Evolutionary conservation across 2,888 invertebrate species (phyloP), one percentile per base, ranked within the genome.

Genomic region (Melanostoma mellinum): DNA sequence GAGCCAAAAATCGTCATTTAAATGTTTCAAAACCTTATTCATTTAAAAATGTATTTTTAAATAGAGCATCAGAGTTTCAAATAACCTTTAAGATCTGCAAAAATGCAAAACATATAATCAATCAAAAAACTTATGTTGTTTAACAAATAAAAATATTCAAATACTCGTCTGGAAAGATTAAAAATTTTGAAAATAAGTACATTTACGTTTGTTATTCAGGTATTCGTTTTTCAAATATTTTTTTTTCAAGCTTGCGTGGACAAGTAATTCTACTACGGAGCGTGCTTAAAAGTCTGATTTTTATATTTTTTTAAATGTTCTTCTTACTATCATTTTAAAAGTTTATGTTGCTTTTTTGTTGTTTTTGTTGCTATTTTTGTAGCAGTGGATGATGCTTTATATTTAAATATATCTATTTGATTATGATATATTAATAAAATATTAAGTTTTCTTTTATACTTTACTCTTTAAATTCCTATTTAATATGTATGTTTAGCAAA

Each of bases 401-500:
- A 33, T 20, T 35, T 72, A 40, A 46, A 52, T 63, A 52, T 40
- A 30, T 72, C 61, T 58, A 36, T 58, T 74, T 74, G 52, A 69
- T 53, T 58, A 69, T 78, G 77, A 82, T 82, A 73, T 73, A 10
- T 10, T 68, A 72, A 72, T 72, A 72, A 78, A 52, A 55, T 60
- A 58, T 48, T 48, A 3, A 32, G 6, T 44, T 44, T 6, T 46
- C 48, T 60, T 56, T 36, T 1, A 20, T 20, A 20, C 1, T 20
- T 20, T 20, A 20, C 20, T 40, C 4, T 48, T 68, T 63, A 48
- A n/a, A 42, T 63, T 48, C 40, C 73, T 77, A 65, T 1, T 56
- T 61, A 81, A 67, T 76, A 76, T 75, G 63, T 63, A 68, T 67
- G 65, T 56, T 77, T 77, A 77, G 77, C 72, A 77, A 82, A 75